phyloP scores from a whole-genome alignment of 1,140 invertebrate species.

The Panagrolaimus sp. region DNA sequence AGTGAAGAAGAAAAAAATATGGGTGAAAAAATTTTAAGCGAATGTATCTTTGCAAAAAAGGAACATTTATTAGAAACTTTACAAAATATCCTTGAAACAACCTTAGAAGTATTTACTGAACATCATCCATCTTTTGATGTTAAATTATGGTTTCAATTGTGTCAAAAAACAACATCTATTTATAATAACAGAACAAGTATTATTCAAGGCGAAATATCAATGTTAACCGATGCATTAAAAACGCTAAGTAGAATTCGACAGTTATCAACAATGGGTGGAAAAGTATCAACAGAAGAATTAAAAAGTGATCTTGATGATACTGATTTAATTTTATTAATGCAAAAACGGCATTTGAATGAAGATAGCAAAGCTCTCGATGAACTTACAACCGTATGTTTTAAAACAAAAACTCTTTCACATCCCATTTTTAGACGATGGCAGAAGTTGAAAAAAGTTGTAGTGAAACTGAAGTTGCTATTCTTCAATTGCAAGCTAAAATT shows the following conservation, averaged over 20 bases:
- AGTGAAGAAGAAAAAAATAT: slow-evolving; percentile 20
- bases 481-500: slow-evolving; percentile 36
- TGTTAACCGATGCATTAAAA: slow-evolving; percentile 27
- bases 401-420: not conserved
- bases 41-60: slow-evolving; percentile 28
- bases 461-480: slow-evolving; percentile 26
- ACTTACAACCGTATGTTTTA: not conserved
- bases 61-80: slow-evolving; percentile 22
- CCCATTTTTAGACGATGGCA: slow-evolving; percentile 28
- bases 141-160: slow-evolving; percentile 31
- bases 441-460: slow-evolving; percentile 23
- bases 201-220: not conserved
- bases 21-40: slow-evolving; percentile 29
- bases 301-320: slow-evolving; percentile 22
- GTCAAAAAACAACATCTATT: slow-evolving; percentile 21
- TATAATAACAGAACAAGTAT: slow-evolving; percentile 13
- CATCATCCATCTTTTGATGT: not conserved
- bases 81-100: slow-evolving; percentile 28
- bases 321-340: slow-evolving; percentile 33
- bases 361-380: slow-evolving; percentile 23
- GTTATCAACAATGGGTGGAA: slow-evolving; percentile 24
- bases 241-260: slow-evolving; percentile 19
- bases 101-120: slow-evolving; percentile 20
- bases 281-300: slow-evolving; percentile 22
- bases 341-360: slow-evolving; percentile 21